Conservation (phyloP, 2,113 vertebrate genomes). For the Passer domesticus region DNA sequence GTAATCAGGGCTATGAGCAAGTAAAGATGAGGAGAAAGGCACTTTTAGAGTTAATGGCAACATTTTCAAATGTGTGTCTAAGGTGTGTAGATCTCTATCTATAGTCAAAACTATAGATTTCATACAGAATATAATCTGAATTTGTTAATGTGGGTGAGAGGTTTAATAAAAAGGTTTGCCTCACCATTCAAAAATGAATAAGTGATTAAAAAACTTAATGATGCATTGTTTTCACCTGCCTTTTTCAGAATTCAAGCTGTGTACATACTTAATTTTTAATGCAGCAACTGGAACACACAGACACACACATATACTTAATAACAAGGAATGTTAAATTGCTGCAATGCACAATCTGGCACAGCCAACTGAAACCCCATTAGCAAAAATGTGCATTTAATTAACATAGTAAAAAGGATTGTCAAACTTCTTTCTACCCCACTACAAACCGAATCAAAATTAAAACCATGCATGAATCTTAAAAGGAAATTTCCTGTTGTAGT, state of each 20-base stretch:
- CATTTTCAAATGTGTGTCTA: background rate
- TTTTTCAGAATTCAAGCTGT: background rate
- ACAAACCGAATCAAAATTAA: slow-evolving; percentile 60
- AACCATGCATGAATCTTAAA: slow-evolving; percentile 29
- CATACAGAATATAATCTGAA: background rate
- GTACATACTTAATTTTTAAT: background rate
- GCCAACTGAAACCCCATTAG: background rate
- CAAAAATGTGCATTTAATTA: slow-evolving; percentile 37
- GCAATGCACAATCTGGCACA: background rate
- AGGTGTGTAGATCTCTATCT: background rate
- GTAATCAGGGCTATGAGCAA: background rate
- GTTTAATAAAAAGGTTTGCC: background rate
- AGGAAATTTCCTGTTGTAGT: slow-evolving; percentile 23
- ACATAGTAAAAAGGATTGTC: background rate
- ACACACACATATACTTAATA: background rate
- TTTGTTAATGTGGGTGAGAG: background rate
- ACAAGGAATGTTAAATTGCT: background rate
- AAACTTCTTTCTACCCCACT: background rate
- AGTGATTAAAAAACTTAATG: background rate
- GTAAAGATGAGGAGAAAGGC: background rate
- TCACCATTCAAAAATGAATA: background rate
- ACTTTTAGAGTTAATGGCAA: background rate
- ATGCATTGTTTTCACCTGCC: background rate
- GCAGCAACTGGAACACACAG: background rate
- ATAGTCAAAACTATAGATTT: background rate